These are phyloP conservation scores for Geodia barretti DNA, from an alignment of 37 sponge, comb jelly and placozoan genomes.

Conservation along the genomic window DNA sequence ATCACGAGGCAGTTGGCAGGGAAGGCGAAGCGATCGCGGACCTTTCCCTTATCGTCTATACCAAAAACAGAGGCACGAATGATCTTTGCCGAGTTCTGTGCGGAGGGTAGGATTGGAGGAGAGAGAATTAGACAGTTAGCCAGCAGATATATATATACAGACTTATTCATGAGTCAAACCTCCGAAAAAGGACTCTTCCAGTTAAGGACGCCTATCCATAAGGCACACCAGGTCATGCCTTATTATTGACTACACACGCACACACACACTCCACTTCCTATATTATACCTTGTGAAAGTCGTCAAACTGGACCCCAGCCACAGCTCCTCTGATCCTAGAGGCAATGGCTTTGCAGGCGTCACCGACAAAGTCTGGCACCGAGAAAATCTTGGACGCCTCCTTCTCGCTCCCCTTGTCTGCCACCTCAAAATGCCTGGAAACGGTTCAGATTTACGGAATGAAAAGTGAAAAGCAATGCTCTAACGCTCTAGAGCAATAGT, in stretches of 20 bases:
- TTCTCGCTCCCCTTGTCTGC: slow-evolving; percentile 51
- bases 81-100: slow-evolving; percentile 97
- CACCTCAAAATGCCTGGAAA: slow-evolving; percentile 84
- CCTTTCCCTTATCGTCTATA: slow-evolving; percentile 90
- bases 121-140: no score
- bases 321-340: slow-evolving; percentile 97
- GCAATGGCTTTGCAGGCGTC: slow-evolving; percentile 99
- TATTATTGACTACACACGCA: no score
- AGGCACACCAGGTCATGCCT: no score
- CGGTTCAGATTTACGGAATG: no score
- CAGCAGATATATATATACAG: no score
- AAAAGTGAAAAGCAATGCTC: not conserved
- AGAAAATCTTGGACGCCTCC: slow-evolving; percentile 90
- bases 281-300: slow-evolving; percentile 97
- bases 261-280: no score
- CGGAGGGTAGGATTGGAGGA: not conserved
- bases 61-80: slow-evolving; percentile 99
- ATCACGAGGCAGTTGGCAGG: slow-evolving; percentile 94
- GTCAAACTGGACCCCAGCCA: slow-evolving; percentile 97
- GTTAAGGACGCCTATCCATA: no score
- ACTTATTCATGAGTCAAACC: no score
- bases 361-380: slow-evolving; percentile 99
- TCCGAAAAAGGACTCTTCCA: no score
- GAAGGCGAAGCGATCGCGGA: slow-evolving; percentile 89
- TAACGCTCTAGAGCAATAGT: no score